These are phyloP conservation scores for Zoanthus sociatus DNA, from an alignment of 92 coral and sea anemone genomes.

Conservation along the genomic window DNA sequence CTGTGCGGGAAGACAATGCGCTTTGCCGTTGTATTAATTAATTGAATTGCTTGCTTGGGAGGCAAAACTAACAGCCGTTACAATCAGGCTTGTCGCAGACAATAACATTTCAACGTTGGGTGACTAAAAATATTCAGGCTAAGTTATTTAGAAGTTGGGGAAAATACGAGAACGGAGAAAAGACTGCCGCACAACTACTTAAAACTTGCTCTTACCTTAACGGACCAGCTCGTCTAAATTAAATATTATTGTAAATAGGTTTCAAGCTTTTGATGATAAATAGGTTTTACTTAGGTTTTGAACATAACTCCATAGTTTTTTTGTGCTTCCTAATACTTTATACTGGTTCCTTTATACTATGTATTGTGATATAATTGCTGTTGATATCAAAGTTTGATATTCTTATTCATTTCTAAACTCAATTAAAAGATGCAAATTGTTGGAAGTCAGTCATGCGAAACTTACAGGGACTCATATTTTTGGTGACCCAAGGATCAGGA, in stretches of 20 bases:
- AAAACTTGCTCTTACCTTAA: conserved; percentile 17
- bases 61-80: conserved; percentile 19
- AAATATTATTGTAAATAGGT: conserved; percentile 1
- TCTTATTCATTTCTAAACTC: background rate
- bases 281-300: conserved; percentile 1
- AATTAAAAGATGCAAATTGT: background rate
- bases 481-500: background rate
- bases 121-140: conserved; percentile 21
- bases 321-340: background rate
- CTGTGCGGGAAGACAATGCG: conserved; percentile 28
- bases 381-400: background rate
- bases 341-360: background rate
- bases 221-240: conserved; percentile 11
- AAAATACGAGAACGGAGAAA: conserved; percentile 3
- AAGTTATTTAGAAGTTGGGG: conserved; percentile 8
- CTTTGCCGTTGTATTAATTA: conserved; percentile 22
- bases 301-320: background rate
- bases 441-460: background rate
- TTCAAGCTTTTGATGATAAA: background rate
- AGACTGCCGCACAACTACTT: conserved; percentile 16
- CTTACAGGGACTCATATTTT: background rate
- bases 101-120: conserved; percentile 27
- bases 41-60: conserved; percentile 25
- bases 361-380: background rate
- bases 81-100: conserved; percentile 39